Base-by-base conservation (phyloP, 2,797 vertebrate species). In the Orestias chungarensis region DNA sequence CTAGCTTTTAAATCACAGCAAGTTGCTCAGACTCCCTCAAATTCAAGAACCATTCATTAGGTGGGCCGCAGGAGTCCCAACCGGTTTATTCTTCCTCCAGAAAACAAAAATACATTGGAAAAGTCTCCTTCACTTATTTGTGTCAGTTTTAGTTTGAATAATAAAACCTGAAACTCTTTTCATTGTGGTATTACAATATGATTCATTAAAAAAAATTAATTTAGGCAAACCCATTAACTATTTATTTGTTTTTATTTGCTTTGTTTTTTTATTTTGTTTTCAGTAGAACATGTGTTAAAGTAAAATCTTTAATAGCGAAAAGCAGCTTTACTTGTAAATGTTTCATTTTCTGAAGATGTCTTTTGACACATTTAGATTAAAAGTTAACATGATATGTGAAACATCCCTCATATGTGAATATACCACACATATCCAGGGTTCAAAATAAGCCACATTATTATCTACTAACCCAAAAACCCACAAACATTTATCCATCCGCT, bases 31-130 rank as follows among this genome's bases (percentile, higher is more conserved):
- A 67, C 73, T 87, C 81, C 71, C 85, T 83, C 42, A 62, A 78
- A 76, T 66, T 84, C 73, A 74, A 87, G 80, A 71, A 76, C 77
- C 74, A 81, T 87, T 84, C 74, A 87, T 87, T 82, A 83, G 47
- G 55, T 7, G 1, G 65, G 76, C 71, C 55, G 50, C 74, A 64
- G 18, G 64, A 79, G 64, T 42, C 27, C 64, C 52, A 47, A 31
- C 69, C 55, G 71, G 80, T 68, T n/a, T 33, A 29, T 74, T 25
- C 52, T 66, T 71, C 64, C 44, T 76, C 65, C 29, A 75, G 27
- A 66, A 29, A 55, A n/a, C 25, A 11, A 70, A 70, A 79, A 57
- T 50, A 61, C 25, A 49, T 50, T 3, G 23, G 35, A 82, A 80
- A 81, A 67, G 25, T 47, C 40, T 25, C 18, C 66, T 47, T 61